Conservation (phyloP, 2,888 invertebrate species). For the Nemurella pictetii region DNA sequence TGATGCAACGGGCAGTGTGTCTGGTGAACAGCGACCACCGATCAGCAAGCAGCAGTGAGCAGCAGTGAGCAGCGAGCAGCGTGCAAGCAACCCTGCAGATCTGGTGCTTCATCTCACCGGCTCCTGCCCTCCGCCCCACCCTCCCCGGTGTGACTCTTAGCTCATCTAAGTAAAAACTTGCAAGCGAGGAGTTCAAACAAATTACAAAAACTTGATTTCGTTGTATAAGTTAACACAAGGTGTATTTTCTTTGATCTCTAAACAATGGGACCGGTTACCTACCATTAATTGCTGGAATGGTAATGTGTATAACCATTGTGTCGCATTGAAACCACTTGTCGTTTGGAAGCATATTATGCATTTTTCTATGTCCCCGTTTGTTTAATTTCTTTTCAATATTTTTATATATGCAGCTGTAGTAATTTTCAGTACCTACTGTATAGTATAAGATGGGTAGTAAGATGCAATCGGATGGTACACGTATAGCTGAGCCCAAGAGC, state of each 20-base stretch:
- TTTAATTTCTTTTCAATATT: neutral
- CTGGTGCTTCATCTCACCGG: too few species aligned
- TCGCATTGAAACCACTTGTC: neutral
- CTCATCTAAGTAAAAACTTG: neutral
- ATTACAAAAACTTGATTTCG: neutral
- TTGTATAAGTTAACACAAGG: slow-evolving; percentile 18
- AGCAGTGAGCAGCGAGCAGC: too few species aligned
- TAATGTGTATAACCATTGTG: slow-evolving; percentile 12
- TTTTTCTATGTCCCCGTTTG: neutral
- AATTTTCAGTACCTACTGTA: neutral
- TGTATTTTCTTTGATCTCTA: slow-evolving; percentile 27
- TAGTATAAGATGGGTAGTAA: neutral
- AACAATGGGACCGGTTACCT: slow-evolving; percentile 20
- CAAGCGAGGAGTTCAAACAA: slow-evolving; percentile 14
- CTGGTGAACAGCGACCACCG: neutral
- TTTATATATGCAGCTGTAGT: neutral
- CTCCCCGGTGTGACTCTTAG: neutral
- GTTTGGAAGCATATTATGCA: neutral
- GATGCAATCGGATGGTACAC: neutral
- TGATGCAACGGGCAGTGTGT: neutral
- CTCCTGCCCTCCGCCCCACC: neutral
- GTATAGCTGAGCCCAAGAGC: neutral
- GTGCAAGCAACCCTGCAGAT: too few species aligned
- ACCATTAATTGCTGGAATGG: slow-evolving; percentile 17
- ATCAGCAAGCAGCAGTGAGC: neutral